Evolutionary conservation across 23 tunicate genomes (phyloP).

Genomic region (Styela clava): DNA sequence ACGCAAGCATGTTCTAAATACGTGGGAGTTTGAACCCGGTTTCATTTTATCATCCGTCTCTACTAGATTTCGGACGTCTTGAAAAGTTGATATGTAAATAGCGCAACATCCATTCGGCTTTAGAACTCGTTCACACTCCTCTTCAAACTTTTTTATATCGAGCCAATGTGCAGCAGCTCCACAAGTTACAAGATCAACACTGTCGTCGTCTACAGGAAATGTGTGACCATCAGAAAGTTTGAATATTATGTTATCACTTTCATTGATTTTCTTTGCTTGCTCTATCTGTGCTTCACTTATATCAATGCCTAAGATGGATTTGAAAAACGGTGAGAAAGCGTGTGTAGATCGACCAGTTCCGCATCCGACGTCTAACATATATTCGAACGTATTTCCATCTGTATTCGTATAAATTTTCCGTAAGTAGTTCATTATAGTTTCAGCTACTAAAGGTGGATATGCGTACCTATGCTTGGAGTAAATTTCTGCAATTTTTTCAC

Average conservation of each 20-base stretch:
- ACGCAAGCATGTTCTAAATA: not conserved
- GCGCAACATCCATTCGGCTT: constrained; percentile 1
- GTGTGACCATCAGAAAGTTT: not conserved
- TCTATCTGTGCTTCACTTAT: constrained; percentile 7
- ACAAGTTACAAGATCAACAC: constrained; percentile 1
- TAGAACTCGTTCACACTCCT: constrained; percentile 8
- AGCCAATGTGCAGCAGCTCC: not conserved
- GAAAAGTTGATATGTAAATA: not conserved
- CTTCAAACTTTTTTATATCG: not conserved
- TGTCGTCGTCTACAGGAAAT: constrained; percentile 8
- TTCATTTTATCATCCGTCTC: not conserved
- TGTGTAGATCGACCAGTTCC: constrained; percentile 4
- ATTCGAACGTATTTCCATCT: not conserved
- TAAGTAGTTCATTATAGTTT: not conserved
- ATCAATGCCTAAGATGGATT: constrained; percentile 2
- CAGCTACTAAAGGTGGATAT: not conserved
- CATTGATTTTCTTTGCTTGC: not conserved
- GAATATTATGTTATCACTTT: not conserved
- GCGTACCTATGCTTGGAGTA: not conserved
- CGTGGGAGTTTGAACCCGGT: not conserved
- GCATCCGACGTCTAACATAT: constrained; percentile 18
- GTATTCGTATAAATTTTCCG: not conserved
- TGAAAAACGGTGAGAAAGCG: not conserved
- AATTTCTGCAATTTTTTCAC: not conserved
- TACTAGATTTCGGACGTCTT: not conserved